Evolutionary conservation across 2,888 invertebrate genomes (phyloP), one percentile per base, ranked within the genome.

Genomic region (Cyaniris semiargus): DNA sequence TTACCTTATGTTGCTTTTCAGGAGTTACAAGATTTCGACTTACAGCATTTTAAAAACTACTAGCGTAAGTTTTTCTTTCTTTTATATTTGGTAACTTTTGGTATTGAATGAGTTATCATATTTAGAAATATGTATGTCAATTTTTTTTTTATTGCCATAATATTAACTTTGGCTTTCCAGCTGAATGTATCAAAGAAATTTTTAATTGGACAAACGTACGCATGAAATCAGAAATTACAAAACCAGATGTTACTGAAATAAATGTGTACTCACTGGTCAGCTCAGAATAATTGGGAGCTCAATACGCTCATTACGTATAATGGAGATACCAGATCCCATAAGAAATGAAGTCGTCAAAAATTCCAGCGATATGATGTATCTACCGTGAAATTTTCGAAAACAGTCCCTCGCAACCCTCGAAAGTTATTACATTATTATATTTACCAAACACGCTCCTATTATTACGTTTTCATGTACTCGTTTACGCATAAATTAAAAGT

Each of bases 381-480:
- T 86, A 91, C 91, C 94, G 92, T 94, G 93, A 94, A 93, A 94
- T 94, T 92, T 91, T 88, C 85, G 86, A 91, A 92, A 91, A 92
- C 89, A 89, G 83, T 83, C 86, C 85, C 85, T 85, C 85, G 84
- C 87, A 84, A 85, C 85, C 92, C 92, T 87, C 83, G 85, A 89
- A 91, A 92, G 87, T 91, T 92, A 93, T 92, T 90, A 90, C 89
- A 90, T 91, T 93, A 92, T 90, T 92, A 89, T 93, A 93, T 94
- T 93, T 93, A 93, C 93, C 87, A 92, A 91, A 93, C 93, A 92
- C 90, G 90, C 88, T 91, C 86, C 92, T 90, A 92, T 94, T 93
- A 93, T 93, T 92, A 93, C 89, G 85, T 90, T 93, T 94, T 93
- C 93, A 94, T 93, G 93, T 93, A 94, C 93, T 93, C 90, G 88